Evolutionary conservation across 2,797 vertebrate genomes (phyloP).

Genomic region (Phrynocephalus guinanensis): DNA sequence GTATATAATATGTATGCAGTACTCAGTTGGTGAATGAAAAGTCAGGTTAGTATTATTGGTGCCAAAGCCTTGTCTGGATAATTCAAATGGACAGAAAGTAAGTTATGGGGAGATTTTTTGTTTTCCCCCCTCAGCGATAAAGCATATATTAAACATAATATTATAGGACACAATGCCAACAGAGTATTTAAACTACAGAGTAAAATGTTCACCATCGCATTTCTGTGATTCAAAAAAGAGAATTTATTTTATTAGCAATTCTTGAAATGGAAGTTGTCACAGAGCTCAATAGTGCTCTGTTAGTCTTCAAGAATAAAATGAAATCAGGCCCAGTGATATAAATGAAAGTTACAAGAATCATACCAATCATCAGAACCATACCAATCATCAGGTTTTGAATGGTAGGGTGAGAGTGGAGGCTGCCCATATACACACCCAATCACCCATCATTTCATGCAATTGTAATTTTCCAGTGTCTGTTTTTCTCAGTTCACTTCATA

Average conservation of each 20-base stretch:
- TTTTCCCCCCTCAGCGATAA: conserved; percentile 50
- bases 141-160: conserved; percentile 51
- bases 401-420: conserved; percentile 31
- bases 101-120: conserved; percentile 56
- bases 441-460: conserved; percentile 10
- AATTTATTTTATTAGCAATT: conserved; percentile 49
- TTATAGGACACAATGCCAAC: conserved; percentile 45
- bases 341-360: not conserved
- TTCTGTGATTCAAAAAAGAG: conserved; percentile 37
- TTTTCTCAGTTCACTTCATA: conserved; percentile 21
- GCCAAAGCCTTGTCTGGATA: conserved; percentile 94
- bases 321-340: conserved; percentile 20
- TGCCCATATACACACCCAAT: conserved; percentile 39
- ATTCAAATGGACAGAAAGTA: conserved; percentile 76
- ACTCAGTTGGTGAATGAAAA: conserved; percentile 58
- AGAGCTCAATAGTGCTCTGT: conserved; percentile 40
- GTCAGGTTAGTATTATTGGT: conserved; percentile 70
- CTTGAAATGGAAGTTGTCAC: conserved; percentile 47
- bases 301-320: conserved; percentile 30
- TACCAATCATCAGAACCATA: conserved; percentile 20
- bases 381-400: conserved; percentile 40
- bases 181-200: conserved; percentile 58
- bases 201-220: conserved; percentile 55
- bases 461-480: conserved; percentile 53
- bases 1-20: conserved; percentile 64